phyloP scores from a whole-genome alignment of 2,113 vertebrate species.

The Hydrochoerus hydrochaeris region DNA sequence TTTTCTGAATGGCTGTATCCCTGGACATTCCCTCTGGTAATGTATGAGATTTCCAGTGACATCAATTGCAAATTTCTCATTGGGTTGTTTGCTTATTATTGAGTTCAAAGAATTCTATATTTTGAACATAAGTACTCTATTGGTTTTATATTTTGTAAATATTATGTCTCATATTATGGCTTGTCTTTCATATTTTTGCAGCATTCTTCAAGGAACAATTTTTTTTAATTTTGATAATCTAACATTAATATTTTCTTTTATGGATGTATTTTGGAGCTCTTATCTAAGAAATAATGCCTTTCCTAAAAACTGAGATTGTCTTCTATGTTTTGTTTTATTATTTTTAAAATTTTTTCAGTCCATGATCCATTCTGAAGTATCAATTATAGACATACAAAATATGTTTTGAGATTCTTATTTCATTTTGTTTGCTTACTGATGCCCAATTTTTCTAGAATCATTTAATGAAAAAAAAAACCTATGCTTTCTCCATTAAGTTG shows the following conservation, averaged over 20 bases:
- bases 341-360: neutral
- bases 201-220: neutral
- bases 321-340: neutral
- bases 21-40: neutral
- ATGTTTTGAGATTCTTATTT: neutral
- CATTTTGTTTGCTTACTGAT: neutral
- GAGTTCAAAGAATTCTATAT: neutral
- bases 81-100: neutral
- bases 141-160: neutral
- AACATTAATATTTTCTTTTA: constrained; percentile 41
- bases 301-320: neutral
- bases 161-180: neutral
- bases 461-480: constrained; percentile 30
- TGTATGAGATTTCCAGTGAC: neutral
- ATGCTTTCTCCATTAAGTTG: neutral
- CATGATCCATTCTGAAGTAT: constrained; percentile 43
- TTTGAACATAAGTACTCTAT: neutral
- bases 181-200: neutral
- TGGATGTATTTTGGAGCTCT: neutral
- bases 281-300: constrained; percentile 36
- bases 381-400: neutral
- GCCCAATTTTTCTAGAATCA: neutral
- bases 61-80: neutral
- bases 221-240: constrained; percentile 26
- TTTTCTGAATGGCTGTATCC: neutral